These are phyloP conservation scores for Ptychodera flava DNA, from an alignment of 35 echinoderm and acorn worm species.

Conservation along the genomic window DNA sequence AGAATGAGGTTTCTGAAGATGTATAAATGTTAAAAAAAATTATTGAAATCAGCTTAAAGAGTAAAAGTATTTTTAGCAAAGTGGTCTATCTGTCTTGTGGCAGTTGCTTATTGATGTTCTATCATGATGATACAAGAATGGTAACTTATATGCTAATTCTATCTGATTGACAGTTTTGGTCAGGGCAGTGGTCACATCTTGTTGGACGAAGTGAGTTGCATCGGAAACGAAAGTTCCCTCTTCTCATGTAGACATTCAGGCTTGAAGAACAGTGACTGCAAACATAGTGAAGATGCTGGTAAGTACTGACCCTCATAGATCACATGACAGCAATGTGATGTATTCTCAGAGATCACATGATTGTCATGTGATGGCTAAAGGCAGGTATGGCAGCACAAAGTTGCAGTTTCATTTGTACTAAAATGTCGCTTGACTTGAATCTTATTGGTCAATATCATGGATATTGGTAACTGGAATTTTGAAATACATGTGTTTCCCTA, in stretches of 20 bases:
- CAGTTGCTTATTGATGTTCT: not conserved
- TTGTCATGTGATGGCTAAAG: not conserved
- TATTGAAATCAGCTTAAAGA: not conserved
- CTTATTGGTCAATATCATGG: no score
- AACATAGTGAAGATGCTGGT: conserved; percentile 79
- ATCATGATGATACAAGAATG: no score
- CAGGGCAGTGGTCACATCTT: conserved; percentile 38
- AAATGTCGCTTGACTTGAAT: no score
- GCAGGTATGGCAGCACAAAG: not conserved
- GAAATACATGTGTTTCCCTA: no score
- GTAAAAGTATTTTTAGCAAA: not conserved
- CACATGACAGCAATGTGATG: not conserved
- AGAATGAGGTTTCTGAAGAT: no score
- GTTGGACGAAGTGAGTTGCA: conserved; percentile 57
- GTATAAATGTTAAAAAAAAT: no score
- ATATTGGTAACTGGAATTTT: no score
- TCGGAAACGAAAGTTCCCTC: conserved; percentile 49
- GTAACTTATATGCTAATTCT: no score
- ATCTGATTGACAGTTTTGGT: conserved; percentile 22
- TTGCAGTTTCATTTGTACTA: no score
- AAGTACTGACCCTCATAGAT: not conserved
- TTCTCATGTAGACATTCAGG: conserved; percentile 52
- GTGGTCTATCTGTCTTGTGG: not conserved
- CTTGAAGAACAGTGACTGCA: conserved; percentile 45
- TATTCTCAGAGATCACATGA: no score